Percentiles rank a stretch among this genome's conserved stretches.
These are phyloP conservation scores for Conopomorpha cramerella DNA, from an alignment of 1,140 invertebrate genomes.

Conservation along the genomic window DNA sequence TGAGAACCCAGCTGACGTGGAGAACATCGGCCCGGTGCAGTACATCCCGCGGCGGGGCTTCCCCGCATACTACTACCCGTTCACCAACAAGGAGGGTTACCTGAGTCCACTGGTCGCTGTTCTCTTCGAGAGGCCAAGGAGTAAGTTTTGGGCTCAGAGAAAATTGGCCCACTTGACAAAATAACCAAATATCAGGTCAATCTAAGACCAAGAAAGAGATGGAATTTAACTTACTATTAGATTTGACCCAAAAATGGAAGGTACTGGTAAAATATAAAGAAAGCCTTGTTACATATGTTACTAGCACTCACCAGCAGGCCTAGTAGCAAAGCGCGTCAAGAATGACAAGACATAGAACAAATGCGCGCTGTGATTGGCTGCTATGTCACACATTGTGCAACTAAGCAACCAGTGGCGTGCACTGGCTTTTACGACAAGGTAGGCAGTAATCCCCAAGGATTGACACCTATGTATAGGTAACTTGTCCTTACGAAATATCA, in stretches of 20 bases:
- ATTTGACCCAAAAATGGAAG: neutral
- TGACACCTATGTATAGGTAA: too few species aligned
- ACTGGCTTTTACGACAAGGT: too few species aligned
- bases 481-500: too few species aligned
- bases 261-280: neutral
- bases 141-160: slow-evolving; percentile 69
- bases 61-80: slow-evolving; percentile 80
- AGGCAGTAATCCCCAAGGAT: too few species aligned
- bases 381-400: too few species aligned
- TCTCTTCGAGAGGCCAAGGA: slow-evolving; percentile 79
- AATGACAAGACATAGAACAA: too few species aligned
- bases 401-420: too few species aligned
- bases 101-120: slow-evolving; percentile 88
- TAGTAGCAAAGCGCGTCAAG: too few species aligned
- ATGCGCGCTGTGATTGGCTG: too few species aligned
- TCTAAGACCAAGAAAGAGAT: neutral
- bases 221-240: neutral
- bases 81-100: slow-evolving; percentile 79
- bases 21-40: slow-evolving; percentile 84
- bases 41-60: slow-evolving; percentile 81
- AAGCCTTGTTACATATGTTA: neutral
- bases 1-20: slow-evolving; percentile 87
- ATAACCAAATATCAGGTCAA: too few species aligned
- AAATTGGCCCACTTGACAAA: too few species aligned
- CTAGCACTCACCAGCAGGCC: too few species aligned